Conservation (phyloP, 2,797 vertebrate genomes). For the Cephalopachus bancanus region DNA sequence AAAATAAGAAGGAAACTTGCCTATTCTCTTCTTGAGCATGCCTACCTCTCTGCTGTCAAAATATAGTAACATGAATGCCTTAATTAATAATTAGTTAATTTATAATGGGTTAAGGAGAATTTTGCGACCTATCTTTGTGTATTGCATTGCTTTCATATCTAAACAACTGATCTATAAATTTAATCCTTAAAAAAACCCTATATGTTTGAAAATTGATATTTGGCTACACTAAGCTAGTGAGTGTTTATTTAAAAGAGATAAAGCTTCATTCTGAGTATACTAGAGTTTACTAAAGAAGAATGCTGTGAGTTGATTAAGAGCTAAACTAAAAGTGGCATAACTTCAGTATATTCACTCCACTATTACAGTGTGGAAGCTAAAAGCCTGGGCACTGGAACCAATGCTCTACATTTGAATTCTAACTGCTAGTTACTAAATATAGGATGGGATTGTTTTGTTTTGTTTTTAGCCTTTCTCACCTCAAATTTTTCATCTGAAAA, state of each 20-base stretch:
- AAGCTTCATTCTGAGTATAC: not conserved
- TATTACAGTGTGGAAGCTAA: not conserved
- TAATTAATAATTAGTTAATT: not conserved
- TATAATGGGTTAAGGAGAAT: not conserved
- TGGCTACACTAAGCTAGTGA: not conserved
- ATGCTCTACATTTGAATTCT: not conserved
- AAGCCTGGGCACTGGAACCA: not conserved
- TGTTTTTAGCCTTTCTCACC: not conserved
- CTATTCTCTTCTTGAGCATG: not conserved
- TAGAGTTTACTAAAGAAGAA: not conserved
- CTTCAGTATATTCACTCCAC: not conserved
- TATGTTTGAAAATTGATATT: not conserved
- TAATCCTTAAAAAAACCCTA: not conserved
- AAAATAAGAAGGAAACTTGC: not conserved
- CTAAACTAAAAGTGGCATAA: not conserved
- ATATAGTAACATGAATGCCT: not conserved
- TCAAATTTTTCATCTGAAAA: constrained; percentile 24
- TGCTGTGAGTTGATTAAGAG: not conserved
- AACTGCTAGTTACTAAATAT: not conserved
- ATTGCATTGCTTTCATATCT: constrained; percentile 36
- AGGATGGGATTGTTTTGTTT: not conserved
- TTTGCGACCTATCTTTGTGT: not conserved
- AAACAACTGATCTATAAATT: not conserved
- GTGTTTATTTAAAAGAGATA: not conserved
- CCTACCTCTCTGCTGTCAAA: not conserved